Percentiles rank a stretch among this genome's conserved stretches.
phyloP scores from a whole-genome alignment of 2,888 invertebrate species.

The Prosopocoilus inquinatus region DNA sequence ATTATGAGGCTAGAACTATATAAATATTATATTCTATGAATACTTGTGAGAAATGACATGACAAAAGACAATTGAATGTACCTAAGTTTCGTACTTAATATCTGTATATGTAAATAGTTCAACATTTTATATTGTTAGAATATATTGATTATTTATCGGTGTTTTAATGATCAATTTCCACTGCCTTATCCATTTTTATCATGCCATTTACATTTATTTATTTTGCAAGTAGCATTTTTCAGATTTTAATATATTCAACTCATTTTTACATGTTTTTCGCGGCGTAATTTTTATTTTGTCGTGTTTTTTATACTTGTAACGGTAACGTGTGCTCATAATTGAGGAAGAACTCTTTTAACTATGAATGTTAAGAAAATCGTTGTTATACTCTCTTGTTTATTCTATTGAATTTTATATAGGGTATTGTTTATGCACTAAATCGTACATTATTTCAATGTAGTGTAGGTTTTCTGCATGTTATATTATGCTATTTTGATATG shows the following conservation, averaged over 20 bases:
- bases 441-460: slow-evolving; percentile 18
- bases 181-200: slow-evolving; percentile 44
- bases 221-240: slow-evolving; percentile 22
- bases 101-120: slow-evolving; percentile 41
- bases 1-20: slow-evolving; percentile 16
- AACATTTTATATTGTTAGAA: slow-evolving; percentile 41
- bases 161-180: slow-evolving; percentile 40
- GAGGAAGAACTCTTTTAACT: slow-evolving; percentile 20
- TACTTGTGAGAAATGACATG: slow-evolving; percentile 24
- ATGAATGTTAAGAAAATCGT: slow-evolving; percentile 45
- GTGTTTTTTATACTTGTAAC: slow-evolving; percentile 8
- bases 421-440: slow-evolving; percentile 45
- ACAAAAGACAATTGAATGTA: slow-evolving; percentile 45
- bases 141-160: slow-evolving; percentile 40
- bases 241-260: slow-evolving; percentile 18
- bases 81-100: slow-evolving; percentile 46
- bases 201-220: slow-evolving; percentile 36
- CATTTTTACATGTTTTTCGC: slow-evolving; percentile 1
- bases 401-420: slow-evolving; percentile 49
- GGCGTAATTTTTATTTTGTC: slow-evolving; percentile 3
- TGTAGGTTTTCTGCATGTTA: slow-evolving; percentile 39
- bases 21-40: slow-evolving; percentile 19
- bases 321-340: slow-evolving; percentile 35
- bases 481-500: slow-evolving; percentile 45
- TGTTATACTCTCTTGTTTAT: slow-evolving; percentile 50